Percentiles rank a stretch among this genome's conserved stretches.
Conservation (phyloP, 1,140 invertebrate species). For the Phenacoccus solenopsis region DNA sequence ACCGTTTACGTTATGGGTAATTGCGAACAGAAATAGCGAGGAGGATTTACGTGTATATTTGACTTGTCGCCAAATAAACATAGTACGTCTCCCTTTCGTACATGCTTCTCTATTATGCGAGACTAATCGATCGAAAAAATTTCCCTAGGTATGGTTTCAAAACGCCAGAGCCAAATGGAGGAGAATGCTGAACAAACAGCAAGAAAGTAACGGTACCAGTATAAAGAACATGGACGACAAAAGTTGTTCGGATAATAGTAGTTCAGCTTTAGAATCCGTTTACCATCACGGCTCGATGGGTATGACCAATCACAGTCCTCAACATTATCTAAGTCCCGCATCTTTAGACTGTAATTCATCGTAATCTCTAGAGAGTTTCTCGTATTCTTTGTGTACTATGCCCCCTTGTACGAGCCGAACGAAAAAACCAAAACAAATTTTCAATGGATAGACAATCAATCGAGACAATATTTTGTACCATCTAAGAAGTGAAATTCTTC, state of each 20-base stretch:
- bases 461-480: neutral
- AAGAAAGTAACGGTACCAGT: constrained; percentile 29
- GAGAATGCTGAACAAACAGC: constrained; percentile 77
- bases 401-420: neutral
- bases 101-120: too few species aligned
- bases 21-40: constrained; percentile 10
- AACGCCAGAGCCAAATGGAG: constrained; percentile 96
- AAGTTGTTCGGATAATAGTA: constrained; percentile 21
- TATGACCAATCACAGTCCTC: constrained; percentile 23
- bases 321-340: constrained; percentile 27
- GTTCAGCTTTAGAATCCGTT: constrained; percentile 21
- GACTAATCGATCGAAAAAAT: too few species aligned
- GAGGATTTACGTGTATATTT: neutral
- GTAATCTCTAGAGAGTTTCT: too few species aligned
- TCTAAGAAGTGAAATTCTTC: too few species aligned
- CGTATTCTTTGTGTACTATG: neutral
- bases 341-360: constrained; percentile 28
- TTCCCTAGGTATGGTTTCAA: constrained; percentile 95
- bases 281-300: constrained; percentile 25
- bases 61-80: neutral
- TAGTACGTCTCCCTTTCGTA: too few species aligned
- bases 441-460: neutral
- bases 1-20: constrained; percentile 16
- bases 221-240: constrained; percentile 12
- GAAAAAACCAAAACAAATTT: neutral